Base-by-base conservation (phyloP, 2,113 vertebrate genomes). In the Passer domesticus region DNA sequence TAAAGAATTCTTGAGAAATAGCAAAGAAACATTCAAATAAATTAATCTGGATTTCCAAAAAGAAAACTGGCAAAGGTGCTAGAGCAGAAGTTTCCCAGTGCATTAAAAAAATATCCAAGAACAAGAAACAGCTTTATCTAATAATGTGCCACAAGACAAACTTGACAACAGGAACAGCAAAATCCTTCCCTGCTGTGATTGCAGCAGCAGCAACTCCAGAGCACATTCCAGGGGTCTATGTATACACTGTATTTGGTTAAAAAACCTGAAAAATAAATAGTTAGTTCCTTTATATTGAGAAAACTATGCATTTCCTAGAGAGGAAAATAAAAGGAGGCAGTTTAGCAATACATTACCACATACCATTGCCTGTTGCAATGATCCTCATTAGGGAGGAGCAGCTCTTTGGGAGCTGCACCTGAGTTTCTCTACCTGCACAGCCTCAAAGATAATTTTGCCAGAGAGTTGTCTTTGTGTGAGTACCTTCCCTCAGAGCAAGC, bases 161-260 rank as follows among this genome's bases (percentile, higher is more conserved):
- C 35, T 66, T 4, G 33, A 35, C 37, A 89, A 50, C 31, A 89
- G 60, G 73, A 87, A 56, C 66, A 87, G 87, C 59, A 58, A 79
- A 92, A 83, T 21, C 46, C 55, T 90, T 84, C 59, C 70, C 69
- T 91, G 49, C 78, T 91, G 74, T 59, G 81, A 69, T 6, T 60
- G 49, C 41, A 85, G 79, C 85, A 87, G 86, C 77, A 91, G 63
- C n/a, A 85, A 66, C 47, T 76, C 58, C 83, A 94, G 77, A 91
- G 37, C 28, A 77, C 35, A 27, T 35, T 60, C 15, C 1, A 2
- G 31, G 23, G 39, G 39, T 15, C 8, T 55, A 63, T 46, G 15
- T 59, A 80, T 69, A 85, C 17, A 52, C 59, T 85, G 46, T 50
- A 67, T 53, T 87, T 53, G 33, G 39, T 46, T 88, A 77, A 80